Conservation (phyloP, 2,797 vertebrate genomes). For the Novumbra hubbsi region DNA sequence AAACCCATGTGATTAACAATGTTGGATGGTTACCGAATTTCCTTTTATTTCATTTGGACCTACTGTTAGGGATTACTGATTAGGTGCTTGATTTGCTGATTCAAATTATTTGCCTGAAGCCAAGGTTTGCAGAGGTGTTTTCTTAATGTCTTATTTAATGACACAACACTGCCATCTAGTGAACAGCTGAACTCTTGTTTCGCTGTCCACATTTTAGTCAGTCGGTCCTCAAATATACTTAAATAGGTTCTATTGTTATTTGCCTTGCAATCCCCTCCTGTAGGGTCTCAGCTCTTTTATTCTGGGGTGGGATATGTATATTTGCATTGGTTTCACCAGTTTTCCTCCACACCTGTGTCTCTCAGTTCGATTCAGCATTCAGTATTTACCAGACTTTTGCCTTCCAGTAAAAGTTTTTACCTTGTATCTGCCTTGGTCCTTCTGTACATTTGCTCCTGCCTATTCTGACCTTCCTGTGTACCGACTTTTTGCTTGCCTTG, state of each 20-base stretch:
- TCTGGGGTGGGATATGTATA: no score
- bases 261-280: background rate
- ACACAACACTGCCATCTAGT: constrained; percentile 67
- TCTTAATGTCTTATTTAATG: background rate
- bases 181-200: constrained; percentile 27
- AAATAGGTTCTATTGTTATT: background rate
- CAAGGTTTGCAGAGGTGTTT: background rate
- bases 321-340: no score
- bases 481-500: no score
- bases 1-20: constrained; percentile 18
- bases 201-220: background rate
- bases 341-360: no score
- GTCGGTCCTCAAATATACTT: background rate
- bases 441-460: no score
- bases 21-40: constrained; percentile 1
- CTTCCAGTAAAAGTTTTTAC: no score
- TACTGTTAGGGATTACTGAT: background rate
- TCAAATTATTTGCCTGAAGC: background rate
- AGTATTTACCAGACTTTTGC: no score
- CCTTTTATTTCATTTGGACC: background rate
- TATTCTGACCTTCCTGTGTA: no score
- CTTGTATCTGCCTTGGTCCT: no score
- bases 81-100: background rate
- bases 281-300: background rate
- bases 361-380: no score